phyloP scores from a whole-genome alignment of 2,888 invertebrate genomes.

The Acleris cristana region DNA sequence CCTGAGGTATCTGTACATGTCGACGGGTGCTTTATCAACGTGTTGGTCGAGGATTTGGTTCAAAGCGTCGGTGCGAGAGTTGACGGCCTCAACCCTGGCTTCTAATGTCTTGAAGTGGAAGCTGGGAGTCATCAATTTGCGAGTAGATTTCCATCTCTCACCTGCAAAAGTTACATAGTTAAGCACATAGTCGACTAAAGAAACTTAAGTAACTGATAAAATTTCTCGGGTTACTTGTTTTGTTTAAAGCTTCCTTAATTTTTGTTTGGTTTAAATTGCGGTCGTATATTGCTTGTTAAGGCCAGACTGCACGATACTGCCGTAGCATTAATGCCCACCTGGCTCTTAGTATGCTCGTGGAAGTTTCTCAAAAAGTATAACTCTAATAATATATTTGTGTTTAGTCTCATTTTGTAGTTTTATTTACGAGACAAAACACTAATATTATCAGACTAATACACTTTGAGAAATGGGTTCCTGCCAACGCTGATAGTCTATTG shows the following conservation, averaged over 20 bases:
- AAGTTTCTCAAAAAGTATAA: too few relatives aligned
- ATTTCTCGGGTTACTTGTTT: background rate
- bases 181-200: too few relatives aligned
- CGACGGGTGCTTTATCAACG: conserved; percentile 41
- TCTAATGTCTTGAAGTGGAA: conserved; percentile 51
- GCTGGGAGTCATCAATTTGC: conserved; percentile 51
- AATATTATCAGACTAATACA: too few relatives aligned
- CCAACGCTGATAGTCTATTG: conserved; percentile 32
- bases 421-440: too few relatives aligned
- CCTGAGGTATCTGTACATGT: conserved; percentile 49
- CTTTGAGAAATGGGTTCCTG: too few relatives aligned
- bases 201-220: background rate
- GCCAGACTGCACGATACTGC: conserved; percentile 2
- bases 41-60: conserved; percentile 44
- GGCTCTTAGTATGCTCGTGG: conserved; percentile 19
- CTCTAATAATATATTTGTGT: too few relatives aligned
- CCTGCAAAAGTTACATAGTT: conserved; percentile 39
- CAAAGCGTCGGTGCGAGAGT: conserved; percentile 44
- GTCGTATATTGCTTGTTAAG: conserved; percentile 3
- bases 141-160: conserved; percentile 49
- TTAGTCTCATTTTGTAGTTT: too few relatives aligned
- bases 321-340: conserved; percentile 6
- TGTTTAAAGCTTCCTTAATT: background rate
- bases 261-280: background rate
- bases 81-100: conserved; percentile 45